Conservation (phyloP, 2,888 invertebrate genomes). For the Drosophila merina region DNA sequence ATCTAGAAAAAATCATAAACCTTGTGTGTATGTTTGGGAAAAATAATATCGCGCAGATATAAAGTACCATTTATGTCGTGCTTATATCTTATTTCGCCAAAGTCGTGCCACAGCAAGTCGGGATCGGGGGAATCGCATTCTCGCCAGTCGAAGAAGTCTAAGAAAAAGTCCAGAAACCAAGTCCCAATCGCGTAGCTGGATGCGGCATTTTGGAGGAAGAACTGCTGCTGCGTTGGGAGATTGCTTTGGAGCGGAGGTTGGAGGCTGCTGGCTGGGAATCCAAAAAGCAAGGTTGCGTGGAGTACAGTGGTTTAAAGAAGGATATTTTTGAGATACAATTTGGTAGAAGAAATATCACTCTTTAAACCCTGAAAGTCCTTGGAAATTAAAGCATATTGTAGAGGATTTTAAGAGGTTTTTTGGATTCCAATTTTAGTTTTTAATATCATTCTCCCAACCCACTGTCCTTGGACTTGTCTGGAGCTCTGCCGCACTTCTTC, state of each 20-base stretch:
- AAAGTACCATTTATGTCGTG: conserved; percentile 80
- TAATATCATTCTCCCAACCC: conserved; percentile 1
- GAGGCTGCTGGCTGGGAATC: conserved; percentile 2
- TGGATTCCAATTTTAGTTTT: too few species aligned
- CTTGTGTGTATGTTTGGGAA: conserved; percentile 79
- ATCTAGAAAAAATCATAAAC: conserved; percentile 80
- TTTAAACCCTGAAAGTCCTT: too few species aligned
- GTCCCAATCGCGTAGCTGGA: conserved; percentile 7
- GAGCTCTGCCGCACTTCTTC: conserved; percentile 52
- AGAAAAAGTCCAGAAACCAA: conserved; percentile 17
- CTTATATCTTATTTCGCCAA: conserved; percentile 79
- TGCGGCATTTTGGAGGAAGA: conserved; percentile 14
- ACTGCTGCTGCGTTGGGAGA: conserved; percentile 43
- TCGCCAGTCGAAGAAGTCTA: conserved; percentile 6
- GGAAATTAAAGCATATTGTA: too few species aligned
- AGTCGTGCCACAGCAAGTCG: conserved; percentile 68
- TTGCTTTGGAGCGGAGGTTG: conserved; percentile 24
- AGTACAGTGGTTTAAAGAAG: conserved; percentile 14
- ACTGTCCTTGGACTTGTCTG: conserved; percentile 37
- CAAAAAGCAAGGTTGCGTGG: conserved; percentile 22
- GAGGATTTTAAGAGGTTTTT: too few species aligned
- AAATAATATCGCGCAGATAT: conserved; percentile 80
- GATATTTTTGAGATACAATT: too few species aligned
- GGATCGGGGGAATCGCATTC: conserved; percentile 11
- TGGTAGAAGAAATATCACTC: too few species aligned